A percentile compares a stretch with the other conserved stretches of the same genome.
Conservation (phyloP, 2,888 invertebrate species). For the Rotaria socialis region DNA sequence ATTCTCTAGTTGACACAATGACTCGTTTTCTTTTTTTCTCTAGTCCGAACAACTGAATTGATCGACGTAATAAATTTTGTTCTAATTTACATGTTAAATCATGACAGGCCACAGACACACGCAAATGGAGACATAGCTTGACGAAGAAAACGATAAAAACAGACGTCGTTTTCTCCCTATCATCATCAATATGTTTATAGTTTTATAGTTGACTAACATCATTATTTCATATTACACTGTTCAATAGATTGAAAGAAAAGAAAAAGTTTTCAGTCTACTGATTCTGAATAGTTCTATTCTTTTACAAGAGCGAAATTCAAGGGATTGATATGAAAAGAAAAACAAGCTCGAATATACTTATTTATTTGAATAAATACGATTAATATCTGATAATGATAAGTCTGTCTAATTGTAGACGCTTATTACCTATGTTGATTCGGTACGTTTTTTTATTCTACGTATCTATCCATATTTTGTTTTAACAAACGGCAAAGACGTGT, state of each 20-base stretch:
- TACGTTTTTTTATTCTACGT: background rate
- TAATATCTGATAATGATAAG: background rate
- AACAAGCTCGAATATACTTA: background rate
- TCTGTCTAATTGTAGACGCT: background rate
- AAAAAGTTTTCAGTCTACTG: background rate
- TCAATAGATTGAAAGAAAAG: background rate
- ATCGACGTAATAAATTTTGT: background rate
- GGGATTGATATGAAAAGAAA: too few species aligned
- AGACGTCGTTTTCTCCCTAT: background rate
- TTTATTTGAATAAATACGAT: background rate
- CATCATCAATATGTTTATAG: background rate
- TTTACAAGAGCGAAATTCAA: too few species aligned
- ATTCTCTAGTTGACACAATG: background rate
- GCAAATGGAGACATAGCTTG: background rate
- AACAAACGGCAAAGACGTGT: background rate
- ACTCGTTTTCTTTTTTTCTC: background rate
- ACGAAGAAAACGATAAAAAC: background rate
- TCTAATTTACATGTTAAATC: background rate
- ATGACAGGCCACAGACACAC: background rate
- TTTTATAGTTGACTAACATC: background rate
- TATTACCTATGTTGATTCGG: background rate
- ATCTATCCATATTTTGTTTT: background rate
- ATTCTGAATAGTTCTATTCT: too few species aligned
- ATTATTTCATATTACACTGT: background rate
- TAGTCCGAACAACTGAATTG: background rate